These are phyloP conservation scores for Pongo abelii DNA, from an alignment of 2,113 vertebrate species.

Conservation along the genomic window DNA sequence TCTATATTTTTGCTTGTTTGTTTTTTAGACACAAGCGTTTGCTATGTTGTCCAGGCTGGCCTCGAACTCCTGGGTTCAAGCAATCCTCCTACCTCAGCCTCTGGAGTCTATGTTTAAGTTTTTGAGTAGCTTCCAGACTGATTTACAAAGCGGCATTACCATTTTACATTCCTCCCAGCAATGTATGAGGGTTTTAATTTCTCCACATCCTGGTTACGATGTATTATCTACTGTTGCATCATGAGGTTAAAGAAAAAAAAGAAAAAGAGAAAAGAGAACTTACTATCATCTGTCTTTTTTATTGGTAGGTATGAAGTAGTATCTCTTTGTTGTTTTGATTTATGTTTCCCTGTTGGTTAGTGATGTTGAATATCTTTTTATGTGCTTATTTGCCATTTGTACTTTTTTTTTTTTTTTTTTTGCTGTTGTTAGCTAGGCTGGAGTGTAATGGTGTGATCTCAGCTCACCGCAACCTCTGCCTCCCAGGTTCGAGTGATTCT, in stretches of 20 bases:
- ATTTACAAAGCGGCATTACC: neutral
- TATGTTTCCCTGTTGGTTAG: neutral
- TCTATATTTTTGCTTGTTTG: neutral
- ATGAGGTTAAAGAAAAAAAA: no score
- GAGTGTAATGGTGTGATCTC: no score
- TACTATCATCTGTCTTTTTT: neutral
- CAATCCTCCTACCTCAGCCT: neutral
- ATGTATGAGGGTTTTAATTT: neutral
- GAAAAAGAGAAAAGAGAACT: no score
- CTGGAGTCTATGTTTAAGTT: neutral
- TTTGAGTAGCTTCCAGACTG: neutral
- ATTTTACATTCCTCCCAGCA: neutral
- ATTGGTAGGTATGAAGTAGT: neutral
- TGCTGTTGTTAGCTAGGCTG: no score
- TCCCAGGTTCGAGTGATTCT: no score
- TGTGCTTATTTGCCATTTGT: neutral
- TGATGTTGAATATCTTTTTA: neutral
- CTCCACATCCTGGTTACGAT: neutral
- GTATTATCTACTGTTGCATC: neutral
- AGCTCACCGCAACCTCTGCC: no score
- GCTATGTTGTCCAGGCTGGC: neutral
- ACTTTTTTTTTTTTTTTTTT: no score
- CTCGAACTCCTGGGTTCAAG: neutral
- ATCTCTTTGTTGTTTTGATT: neutral
- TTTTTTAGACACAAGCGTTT: neutral